Conservation (phyloP, 2,888 invertebrate genomes). For the Hyppa rectilinea region DNA sequence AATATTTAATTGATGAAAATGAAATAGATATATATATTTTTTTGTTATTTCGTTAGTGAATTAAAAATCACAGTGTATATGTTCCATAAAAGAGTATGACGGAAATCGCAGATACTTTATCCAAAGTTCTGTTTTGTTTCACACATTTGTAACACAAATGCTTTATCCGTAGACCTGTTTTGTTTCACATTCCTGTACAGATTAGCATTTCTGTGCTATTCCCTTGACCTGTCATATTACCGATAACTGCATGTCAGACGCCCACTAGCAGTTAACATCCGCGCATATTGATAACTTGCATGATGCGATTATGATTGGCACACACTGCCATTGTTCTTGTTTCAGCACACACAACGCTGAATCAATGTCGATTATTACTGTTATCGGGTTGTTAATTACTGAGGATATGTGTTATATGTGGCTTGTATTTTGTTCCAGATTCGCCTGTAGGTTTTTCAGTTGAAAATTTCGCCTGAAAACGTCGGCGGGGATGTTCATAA, state of each 20-base stretch:
- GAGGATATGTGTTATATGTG: not conserved
- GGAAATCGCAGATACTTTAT: not conserved
- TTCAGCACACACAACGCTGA: slow-evolving; percentile 33
- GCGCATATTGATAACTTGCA: slow-evolving; percentile 48
- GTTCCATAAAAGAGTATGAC: no score
- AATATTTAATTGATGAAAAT: no score
- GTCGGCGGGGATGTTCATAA: no score
- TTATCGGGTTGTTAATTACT: not conserved
- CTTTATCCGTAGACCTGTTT: no score
- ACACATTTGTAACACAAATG: no score
- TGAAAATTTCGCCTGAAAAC: no score
- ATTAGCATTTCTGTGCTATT: slow-evolving; percentile 23
- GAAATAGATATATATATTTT: no score
- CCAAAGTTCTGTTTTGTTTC: not conserved
- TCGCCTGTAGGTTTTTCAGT: no score
- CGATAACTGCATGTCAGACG: slow-evolving; percentile 49
- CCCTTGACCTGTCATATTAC: not conserved
- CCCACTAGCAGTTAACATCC: slow-evolving; percentile 60
- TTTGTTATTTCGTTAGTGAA: no score
- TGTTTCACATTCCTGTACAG: not conserved
- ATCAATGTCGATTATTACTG: slow-evolving; percentile 28
- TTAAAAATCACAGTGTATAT: no score
- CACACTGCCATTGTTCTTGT: slow-evolving; percentile 49
- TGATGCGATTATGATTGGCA: slow-evolving; percentile 56
- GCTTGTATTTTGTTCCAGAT: not conserved